phyloP scores from a whole-genome alignment of 2,888 invertebrate genomes.

The Xestobium rufovillosum region DNA sequence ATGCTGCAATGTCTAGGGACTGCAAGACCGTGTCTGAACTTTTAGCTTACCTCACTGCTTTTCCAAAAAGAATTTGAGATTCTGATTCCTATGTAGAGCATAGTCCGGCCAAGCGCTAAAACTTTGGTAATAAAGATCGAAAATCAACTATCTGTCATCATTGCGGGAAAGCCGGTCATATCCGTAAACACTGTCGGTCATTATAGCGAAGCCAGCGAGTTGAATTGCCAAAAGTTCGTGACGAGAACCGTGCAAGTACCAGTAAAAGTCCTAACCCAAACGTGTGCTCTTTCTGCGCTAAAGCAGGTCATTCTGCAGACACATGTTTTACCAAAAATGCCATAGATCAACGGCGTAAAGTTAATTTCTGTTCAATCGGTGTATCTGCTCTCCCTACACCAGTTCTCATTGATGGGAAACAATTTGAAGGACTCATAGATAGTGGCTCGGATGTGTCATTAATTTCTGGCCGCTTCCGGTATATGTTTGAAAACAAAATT shows the following conservation, averaged over 20 bases:
- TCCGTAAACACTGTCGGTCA: no score
- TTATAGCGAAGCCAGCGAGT: no score
- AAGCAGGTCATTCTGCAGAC: conserved; percentile 5
- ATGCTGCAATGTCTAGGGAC: conserved; percentile 4
- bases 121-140: no score
- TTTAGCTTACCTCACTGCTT: conserved; percentile 8
- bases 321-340: conserved; percentile 8
- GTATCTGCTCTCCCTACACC: no score
- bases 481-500: conserved; percentile 10
- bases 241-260: no score
- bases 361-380: conserved; percentile 3
- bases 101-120: no score
- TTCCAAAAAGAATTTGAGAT: no score
- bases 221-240: no score
- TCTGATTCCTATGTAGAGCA: no score
- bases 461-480: conserved; percentile 12
- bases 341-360: conserved; percentile 8
- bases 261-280: no score
- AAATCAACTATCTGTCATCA: no score
- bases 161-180: no score
- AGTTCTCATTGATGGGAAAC: conserved; percentile 3
- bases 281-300: conserved; percentile 8
- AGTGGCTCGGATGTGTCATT: conserved; percentile 18
- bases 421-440: conserved; percentile 12
- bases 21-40: conserved; percentile 10